These are phyloP conservation scores for Neosalanx taihuensis DNA, from an alignment of 2,797 vertebrate genomes.

Conservation along the genomic window DNA sequence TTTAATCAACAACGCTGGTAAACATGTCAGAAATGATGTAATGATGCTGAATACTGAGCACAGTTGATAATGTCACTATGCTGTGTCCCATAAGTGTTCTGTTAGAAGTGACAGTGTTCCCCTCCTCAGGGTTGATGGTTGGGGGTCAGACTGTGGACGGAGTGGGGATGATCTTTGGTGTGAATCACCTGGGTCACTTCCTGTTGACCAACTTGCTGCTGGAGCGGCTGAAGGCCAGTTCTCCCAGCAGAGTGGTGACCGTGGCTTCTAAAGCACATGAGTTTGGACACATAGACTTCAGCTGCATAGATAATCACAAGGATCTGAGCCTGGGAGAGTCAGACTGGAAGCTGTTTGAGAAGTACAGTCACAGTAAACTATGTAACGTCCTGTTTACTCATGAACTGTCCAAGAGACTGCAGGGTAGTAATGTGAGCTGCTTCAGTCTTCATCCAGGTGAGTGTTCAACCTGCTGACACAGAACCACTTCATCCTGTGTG, in stretches of 20 bases:
- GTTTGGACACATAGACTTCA: constrained; percentile 46
- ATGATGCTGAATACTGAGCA: too few relatives aligned
- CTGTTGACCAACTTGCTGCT: constrained; percentile 50
- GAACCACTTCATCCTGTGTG: too few relatives aligned
- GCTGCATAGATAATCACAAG: constrained; percentile 43
- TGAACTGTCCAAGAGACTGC: constrained; percentile 13
- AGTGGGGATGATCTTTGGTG: constrained; percentile 51
- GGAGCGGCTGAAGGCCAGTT: constrained; percentile 43
- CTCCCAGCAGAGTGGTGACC: constrained; percentile 47
- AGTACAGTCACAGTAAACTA: constrained; percentile 51
- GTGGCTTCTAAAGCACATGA: constrained; percentile 41
- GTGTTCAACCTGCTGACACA: background rate
- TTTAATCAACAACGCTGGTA: constrained; percentile 90
- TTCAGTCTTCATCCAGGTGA: constrained; percentile 48
- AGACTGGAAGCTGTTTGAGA: constrained; percentile 1
- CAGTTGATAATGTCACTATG: too few relatives aligned
- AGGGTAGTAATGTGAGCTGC: constrained; percentile 33
- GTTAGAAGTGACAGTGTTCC: background rate
- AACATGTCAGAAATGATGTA: constrained; percentile 22
- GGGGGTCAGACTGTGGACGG: constrained; percentile 48
- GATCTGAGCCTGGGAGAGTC: constrained; percentile 22
- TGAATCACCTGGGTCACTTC: constrained; percentile 60
- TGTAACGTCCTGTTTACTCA: constrained; percentile 53
- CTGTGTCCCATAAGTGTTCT: background rate
- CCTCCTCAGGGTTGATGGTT: constrained; percentile 24